Evolutionary conservation across 2,888 invertebrate genomes (phyloP).

Genomic region (Brenthis ino): DNA sequence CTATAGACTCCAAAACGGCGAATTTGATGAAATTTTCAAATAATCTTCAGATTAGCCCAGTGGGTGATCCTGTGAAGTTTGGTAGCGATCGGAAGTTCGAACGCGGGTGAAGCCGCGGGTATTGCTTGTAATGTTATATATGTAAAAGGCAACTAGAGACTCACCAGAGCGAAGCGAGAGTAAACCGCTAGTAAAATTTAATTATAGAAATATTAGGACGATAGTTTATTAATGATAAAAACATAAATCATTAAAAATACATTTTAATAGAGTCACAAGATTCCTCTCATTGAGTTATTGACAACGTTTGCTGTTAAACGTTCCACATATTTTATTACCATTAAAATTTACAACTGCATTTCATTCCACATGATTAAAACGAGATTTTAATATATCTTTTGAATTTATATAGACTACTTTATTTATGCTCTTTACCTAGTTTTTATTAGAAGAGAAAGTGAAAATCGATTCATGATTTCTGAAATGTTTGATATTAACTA

Average conservation of each 20-base stretch:
- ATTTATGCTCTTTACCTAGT: constrained; percentile 29
- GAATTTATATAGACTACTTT: constrained; percentile 14
- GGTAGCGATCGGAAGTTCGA: too few relatives aligned
- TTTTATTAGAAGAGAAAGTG: constrained; percentile 25
- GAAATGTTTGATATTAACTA: background rate
- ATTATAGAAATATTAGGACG: background rate
- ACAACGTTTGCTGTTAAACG: constrained; percentile 18
- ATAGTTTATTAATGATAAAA: background rate
- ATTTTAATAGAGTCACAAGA: constrained; percentile 6
- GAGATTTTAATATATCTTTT: constrained; percentile 18
- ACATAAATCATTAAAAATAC: constrained; percentile 4
- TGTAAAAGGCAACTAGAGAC: too few relatives aligned
- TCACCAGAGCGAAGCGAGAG: too few relatives aligned
- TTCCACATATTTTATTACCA: constrained; percentile 30
- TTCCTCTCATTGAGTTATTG: constrained; percentile 10
- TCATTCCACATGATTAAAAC: constrained; percentile 16
- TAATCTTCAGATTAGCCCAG: too few relatives aligned
- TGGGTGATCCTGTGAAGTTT: too few relatives aligned
- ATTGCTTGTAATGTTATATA: too few relatives aligned
- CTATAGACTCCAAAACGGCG: too few relatives aligned
- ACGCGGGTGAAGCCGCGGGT: too few relatives aligned
- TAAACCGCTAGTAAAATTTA: too few relatives aligned
- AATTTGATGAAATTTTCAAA: too few relatives aligned
- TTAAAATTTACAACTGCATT: constrained; percentile 22
- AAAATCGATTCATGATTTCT: constrained; percentile 3